phyloP scores from a whole-genome alignment of 2,888 invertebrate genomes.

The Lacanobia wlatinum region DNA sequence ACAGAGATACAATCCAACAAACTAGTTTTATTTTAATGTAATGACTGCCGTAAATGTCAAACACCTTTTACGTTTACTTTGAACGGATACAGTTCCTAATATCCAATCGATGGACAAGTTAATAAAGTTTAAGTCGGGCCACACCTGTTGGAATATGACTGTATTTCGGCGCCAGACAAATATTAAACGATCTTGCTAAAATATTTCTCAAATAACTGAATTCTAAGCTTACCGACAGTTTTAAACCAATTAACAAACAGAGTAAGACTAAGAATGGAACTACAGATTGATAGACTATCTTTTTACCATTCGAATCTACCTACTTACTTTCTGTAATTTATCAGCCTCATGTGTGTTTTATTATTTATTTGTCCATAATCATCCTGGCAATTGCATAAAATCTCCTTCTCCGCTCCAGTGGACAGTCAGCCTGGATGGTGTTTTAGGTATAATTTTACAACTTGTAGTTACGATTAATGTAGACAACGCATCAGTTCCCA shows the following conservation, averaged over 20 bases:
- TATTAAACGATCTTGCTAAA: background rate
- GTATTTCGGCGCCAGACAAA: background rate
- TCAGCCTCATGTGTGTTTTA: too few relatives aligned
- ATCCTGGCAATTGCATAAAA: too few relatives aligned
- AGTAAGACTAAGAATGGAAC: too few relatives aligned
- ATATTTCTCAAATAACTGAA: background rate
- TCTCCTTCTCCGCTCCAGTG: too few relatives aligned
- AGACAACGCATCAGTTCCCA: too few relatives aligned
- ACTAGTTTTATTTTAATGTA: constrained; percentile 52
- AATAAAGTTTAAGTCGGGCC: constrained; percentile 22
- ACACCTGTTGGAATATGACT: constrained; percentile 8
- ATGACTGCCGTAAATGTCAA: constrained; percentile 44
- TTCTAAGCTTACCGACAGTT: background rate
- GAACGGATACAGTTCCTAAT: constrained; percentile 22
- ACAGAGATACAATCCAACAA: constrained; percentile 9
- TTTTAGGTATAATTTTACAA: too few relatives aligned
- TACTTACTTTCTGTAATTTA: too few relatives aligned
- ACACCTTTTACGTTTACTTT: constrained; percentile 29
- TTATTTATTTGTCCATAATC: too few relatives aligned
- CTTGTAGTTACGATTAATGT: too few relatives aligned
- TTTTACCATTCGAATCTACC: too few relatives aligned
- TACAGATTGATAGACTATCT: background rate
- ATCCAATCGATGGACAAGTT: constrained; percentile 23
- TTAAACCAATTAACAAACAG: too few relatives aligned
- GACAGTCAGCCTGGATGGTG: too few relatives aligned